These are phyloP conservation scores for Atherinosoma microstoma DNA, from an alignment of 2,797 vertebrate species.

Conservation along the genomic window DNA sequence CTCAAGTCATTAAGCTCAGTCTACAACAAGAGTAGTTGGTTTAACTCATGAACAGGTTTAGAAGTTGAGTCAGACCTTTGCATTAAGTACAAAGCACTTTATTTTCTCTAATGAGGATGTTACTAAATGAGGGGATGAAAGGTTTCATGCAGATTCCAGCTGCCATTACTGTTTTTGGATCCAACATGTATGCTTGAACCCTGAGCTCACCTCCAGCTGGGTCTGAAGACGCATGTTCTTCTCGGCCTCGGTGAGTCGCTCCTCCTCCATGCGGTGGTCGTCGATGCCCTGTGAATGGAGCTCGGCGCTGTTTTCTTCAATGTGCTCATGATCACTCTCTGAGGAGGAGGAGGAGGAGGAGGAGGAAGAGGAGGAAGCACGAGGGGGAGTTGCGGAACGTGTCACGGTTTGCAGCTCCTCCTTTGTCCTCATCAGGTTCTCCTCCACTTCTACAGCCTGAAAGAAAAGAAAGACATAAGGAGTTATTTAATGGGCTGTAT, in stretches of 20 bases:
- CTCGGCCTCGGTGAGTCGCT: conserved; percentile 91
- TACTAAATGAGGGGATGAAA: background rate
- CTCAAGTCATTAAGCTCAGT: background rate
- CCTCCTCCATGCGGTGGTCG: conserved; percentile 89
- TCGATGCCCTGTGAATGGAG: conserved; percentile 88
- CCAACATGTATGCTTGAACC: background rate
- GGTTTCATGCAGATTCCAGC: background rate
- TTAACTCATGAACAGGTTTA: background rate
- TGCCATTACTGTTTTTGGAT: too few relatives aligned
- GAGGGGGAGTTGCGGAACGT: conserved; percentile 50
- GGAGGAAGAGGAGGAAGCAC: conserved; percentile 33
- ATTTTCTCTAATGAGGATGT: background rate
- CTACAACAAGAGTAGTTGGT: background rate
- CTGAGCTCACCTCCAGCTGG: conserved; percentile 88
- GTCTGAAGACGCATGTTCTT: conserved; percentile 92
- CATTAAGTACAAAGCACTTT: too few relatives aligned
- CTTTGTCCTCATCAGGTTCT: conserved; percentile 91
- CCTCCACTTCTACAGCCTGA: conserved; percentile 91
- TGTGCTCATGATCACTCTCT: conserved; percentile 89
- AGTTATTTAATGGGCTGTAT: background rate
- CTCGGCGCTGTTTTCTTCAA: conserved; percentile 88
- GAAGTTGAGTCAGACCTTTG: background rate
- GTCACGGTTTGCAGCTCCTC: conserved; percentile 92
- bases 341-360: conserved; percentile 78
- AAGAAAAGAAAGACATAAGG: background rate